Conservation (phyloP, 2,797 vertebrate genomes). For the Megalops cyprinoides region DNA sequence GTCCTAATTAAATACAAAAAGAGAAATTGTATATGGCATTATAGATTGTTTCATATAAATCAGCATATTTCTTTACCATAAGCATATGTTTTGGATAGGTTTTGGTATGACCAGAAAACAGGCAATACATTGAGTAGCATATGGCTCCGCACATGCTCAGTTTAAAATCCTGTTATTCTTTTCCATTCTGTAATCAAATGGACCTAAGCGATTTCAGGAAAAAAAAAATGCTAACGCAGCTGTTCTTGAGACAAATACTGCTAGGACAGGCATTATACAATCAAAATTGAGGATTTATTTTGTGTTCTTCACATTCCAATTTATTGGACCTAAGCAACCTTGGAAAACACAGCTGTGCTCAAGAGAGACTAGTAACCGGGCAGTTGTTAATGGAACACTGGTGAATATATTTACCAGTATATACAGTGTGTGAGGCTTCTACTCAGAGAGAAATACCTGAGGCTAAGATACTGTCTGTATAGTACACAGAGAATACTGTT, state of each 20-base stretch:
- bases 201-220: background rate
- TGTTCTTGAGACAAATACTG: background rate
- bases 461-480: background rate
- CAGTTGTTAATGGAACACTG: background rate
- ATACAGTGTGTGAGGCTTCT: too few relatives aligned
- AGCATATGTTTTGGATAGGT: background rate
- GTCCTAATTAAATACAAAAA: background rate
- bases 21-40: background rate
- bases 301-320: background rate
- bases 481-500: background rate
- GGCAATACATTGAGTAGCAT: too few relatives aligned
- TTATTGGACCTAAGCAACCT: constrained; percentile 2
- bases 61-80: background rate
- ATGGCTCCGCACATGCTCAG: too few relatives aligned
- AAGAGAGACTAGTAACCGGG: background rate
- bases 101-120: too few relatives aligned
- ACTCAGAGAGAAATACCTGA: background rate
- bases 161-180: too few relatives aligned
- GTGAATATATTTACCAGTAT: background rate
- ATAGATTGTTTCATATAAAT: background rate
- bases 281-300: background rate
- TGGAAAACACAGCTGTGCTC: background rate
- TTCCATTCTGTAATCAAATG: background rate
- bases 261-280: background rate
- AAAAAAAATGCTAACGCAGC: background rate